These are phyloP conservation scores for Lithobates sylvaticus DNA, from an alignment of 2,797 vertebrate genomes.

Conservation along the genomic window DNA sequence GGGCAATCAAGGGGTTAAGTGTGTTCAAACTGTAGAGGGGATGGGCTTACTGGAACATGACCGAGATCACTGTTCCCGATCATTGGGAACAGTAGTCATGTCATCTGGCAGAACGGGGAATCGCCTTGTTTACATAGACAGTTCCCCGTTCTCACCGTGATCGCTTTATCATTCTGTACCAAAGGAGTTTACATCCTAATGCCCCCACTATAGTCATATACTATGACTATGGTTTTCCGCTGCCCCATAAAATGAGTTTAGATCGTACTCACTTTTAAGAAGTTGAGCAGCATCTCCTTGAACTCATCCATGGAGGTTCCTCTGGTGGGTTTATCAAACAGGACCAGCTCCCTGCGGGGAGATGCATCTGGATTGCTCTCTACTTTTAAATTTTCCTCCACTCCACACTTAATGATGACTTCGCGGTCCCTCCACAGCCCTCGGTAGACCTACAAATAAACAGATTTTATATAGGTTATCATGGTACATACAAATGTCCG, in stretches of 20 bases:
- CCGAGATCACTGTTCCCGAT: no score
- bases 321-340: conserved; percentile 92
- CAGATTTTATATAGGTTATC: neutral
- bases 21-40: no score
- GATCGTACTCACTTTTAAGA: conserved; percentile 86
- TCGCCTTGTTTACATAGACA: no score
- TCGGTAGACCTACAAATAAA: conserved; percentile 84
- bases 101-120: no score
- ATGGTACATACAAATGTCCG: neutral
- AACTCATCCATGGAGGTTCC: conserved; percentile 98
- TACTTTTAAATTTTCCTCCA: conserved; percentile 78
- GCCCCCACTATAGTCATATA: neutral
- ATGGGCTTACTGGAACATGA: no score
- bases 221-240: neutral
- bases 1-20: no score
- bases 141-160: no score
- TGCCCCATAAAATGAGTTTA: neutral
- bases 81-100: no score
- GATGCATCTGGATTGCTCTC: conserved; percentile 74
- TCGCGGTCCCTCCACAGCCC: conserved; percentile 90
- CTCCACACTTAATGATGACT: conserved; percentile 92
- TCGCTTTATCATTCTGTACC: no score
- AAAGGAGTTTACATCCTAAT: no score
- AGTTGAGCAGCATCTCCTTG: conserved; percentile 92
- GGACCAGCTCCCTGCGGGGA: conserved; percentile 80